Conservation (phyloP, 2,113 vertebrate species). For the Erinaceus europaeus region DNA sequence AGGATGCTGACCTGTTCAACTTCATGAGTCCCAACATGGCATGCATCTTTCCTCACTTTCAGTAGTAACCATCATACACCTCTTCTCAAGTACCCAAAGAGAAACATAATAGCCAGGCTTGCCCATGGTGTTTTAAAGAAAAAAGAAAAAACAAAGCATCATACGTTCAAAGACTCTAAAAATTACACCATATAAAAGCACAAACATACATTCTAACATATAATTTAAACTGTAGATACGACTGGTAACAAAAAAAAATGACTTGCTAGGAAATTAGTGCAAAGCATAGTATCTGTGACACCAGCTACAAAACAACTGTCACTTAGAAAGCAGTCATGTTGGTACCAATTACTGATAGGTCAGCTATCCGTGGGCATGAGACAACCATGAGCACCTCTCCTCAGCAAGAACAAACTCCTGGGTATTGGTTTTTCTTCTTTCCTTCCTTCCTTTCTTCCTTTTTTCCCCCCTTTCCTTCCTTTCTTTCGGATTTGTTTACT, state of each 20-base stretch:
- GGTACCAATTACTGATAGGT: neutral
- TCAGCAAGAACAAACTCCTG: neutral
- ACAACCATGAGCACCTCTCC: no score
- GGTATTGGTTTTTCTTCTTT: no score
- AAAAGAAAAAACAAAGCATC: neutral
- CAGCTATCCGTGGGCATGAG: neutral
- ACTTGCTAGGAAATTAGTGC: neutral
- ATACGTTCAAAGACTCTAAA: neutral
- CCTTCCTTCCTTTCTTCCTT: no score
- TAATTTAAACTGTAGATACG: neutral
- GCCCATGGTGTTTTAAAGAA: neutral
- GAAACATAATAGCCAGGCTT: neutral
- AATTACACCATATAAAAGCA: neutral
- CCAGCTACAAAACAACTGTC: neutral
- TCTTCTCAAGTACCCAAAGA: neutral
- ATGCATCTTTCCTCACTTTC: neutral
- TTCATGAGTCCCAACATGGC: neutral
- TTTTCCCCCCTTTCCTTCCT: no score
- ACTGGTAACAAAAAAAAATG: neutral
- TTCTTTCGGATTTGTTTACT: no score
- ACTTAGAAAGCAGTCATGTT: neutral
- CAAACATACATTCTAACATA: neutral
- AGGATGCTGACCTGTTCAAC: neutral
- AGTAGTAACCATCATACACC: neutral
- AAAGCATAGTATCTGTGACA: neutral